Percentiles rank a stretch among this genome's conserved stretches.
Conservation (phyloP, 1,140 invertebrate genomes). For the Lepidostoma basale region DNA sequence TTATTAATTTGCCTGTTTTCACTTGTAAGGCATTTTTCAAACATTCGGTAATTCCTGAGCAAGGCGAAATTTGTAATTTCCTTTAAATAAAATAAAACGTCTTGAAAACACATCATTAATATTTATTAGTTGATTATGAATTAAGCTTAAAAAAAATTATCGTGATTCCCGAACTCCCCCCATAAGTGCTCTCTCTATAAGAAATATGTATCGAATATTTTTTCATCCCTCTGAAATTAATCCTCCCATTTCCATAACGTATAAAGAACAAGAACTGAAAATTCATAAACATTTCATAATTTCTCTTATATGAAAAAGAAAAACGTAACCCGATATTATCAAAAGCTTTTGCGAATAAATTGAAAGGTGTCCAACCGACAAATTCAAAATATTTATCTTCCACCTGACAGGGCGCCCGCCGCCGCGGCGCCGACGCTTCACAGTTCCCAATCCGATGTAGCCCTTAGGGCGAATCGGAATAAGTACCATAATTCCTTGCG, state of each 20-base stretch:
- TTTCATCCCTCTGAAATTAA: slow-evolving; percentile 1
- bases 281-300: slow-evolving; percentile 20
- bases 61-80: too few species aligned
- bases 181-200: too few species aligned
- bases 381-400: slow-evolving; percentile 39
- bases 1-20: too few species aligned
- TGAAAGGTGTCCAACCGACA: slow-evolving; percentile 37
- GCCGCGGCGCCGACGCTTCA: slow-evolving; percentile 10
- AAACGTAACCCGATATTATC: slow-evolving; percentile 30
- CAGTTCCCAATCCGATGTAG: slow-evolving; percentile 29
- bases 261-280: slow-evolving; percentile 27
- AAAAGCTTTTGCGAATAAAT: slow-evolving; percentile 36
- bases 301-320: slow-evolving; percentile 19
- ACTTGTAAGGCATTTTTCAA: too few species aligned
- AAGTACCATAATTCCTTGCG: background rate
- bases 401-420: slow-evolving; percentile 16
- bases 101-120: too few species aligned
- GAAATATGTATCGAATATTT: too few species aligned
- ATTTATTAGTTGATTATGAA: too few species aligned
- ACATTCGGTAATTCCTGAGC: too few species aligned
- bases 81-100: too few species aligned
- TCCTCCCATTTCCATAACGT: background rate
- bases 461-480: slow-evolving; percentile 13
- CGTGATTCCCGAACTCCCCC: too few species aligned
- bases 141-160: too few species aligned